These are phyloP conservation scores for Clarias gariepinus DNA, from an alignment of 2,113 vertebrate species.

Conservation along the genomic window DNA sequence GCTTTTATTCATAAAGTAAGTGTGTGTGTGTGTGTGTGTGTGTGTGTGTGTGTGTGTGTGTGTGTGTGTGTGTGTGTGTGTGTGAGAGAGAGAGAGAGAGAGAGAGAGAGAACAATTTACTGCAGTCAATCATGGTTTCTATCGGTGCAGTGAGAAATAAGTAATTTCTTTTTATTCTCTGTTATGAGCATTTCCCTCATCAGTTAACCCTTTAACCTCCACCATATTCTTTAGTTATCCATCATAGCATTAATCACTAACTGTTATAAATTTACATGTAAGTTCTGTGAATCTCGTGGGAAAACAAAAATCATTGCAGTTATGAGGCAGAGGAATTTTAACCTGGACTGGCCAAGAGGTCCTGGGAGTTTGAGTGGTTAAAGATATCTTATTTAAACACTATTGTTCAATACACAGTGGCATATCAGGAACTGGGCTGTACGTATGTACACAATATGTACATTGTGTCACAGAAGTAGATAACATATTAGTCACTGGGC, in stretches of 20 bases:
- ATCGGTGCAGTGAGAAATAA: background rate
- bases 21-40: background rate
- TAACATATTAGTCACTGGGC: slow-evolving; percentile 44
- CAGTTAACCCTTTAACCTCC: background rate
- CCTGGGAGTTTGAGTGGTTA: background rate
- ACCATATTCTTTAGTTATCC: background rate
- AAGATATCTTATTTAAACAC: slow-evolving; percentile 19
- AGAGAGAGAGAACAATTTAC: background rate
- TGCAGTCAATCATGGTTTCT: slow-evolving; percentile 6
- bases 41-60: background rate
- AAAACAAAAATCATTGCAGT: background rate
- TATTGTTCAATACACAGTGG: slow-evolving; percentile 7
- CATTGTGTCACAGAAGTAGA: slow-evolving; percentile 39
- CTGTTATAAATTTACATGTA: background rate
- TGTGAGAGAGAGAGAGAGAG: background rate
- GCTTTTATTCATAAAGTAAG: slow-evolving; percentile 35
- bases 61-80: slow-evolving; percentile 9
- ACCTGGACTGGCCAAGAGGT: background rate
- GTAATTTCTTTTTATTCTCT: background rate
- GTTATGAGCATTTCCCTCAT: background rate
- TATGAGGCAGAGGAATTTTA: background rate
- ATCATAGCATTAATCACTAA: background rate
- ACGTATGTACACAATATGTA: slow-evolving; percentile 31
- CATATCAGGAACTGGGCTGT: slow-evolving; percentile 20
- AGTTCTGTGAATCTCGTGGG: background rate